Evolutionary conservation across 2,888 invertebrate species (phyloP).

Genomic region (Ernsta delagoae): DNA sequence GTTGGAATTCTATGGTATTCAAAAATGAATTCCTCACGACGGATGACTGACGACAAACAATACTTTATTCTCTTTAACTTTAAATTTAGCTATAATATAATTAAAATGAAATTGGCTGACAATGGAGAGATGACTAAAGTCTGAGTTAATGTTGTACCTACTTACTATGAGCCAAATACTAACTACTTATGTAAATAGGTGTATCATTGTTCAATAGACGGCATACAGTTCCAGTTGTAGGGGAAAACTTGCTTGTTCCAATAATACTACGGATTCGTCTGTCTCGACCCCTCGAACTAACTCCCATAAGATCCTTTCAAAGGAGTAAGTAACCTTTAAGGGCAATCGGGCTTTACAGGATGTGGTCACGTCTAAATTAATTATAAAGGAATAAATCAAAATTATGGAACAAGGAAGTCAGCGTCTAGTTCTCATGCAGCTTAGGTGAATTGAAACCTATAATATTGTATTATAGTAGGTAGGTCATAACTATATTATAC

Average conservation of each 20-base stretch:
- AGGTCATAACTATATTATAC: too few species aligned
- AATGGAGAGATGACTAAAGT: background rate
- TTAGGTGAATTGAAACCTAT: background rate
- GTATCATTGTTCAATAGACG: background rate
- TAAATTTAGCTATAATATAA: background rate
- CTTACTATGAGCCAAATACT: background rate
- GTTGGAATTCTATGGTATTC: too few species aligned
- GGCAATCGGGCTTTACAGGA: conserved; percentile 35
- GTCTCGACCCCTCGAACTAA: conserved; percentile 51
- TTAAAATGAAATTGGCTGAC: background rate
- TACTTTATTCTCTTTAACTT: background rate
- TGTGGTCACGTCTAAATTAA: conserved; percentile 60
- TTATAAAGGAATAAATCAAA: conserved; percentile 76
- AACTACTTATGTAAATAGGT: background rate
- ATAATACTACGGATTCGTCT: conserved; percentile 40
- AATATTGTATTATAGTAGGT: background rate
- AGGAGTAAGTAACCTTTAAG: conserved; percentile 59
- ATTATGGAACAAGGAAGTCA: conserved; percentile 52
- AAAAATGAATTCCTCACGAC: too few species aligned
- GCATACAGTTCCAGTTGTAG: background rate
- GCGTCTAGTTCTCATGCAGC: background rate
- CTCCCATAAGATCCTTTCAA: conserved; percentile 59
- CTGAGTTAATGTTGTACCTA: background rate
- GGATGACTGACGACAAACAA: too few species aligned
- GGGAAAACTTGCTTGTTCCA: background rate